phyloP scores from a whole-genome alignment of 2,888 invertebrate species.

The Coelopa pilipes region DNA sequence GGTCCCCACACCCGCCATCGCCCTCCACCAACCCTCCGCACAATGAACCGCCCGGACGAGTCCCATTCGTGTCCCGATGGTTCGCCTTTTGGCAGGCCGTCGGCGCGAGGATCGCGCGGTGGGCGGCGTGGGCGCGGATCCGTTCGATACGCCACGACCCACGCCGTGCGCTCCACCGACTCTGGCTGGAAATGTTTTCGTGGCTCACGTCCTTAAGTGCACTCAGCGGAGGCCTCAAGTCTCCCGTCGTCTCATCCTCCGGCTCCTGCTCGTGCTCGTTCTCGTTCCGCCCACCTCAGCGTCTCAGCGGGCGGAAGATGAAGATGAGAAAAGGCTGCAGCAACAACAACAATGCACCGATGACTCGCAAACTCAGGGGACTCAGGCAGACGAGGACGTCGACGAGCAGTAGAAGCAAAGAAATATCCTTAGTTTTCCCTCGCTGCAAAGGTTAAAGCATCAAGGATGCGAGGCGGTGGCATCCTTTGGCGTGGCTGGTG shows the following conservation, averaged over 20 bases:
- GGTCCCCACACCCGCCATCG: no score
- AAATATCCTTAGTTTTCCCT: not conserved
- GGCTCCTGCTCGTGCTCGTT: no score
- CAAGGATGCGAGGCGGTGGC: slow-evolving; percentile 25
- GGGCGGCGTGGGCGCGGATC: not conserved
- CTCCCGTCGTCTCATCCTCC: not conserved
- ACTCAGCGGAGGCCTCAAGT: slow-evolving; percentile 17
- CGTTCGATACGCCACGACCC: not conserved
- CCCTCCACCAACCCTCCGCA: no score
- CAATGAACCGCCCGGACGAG: no score
- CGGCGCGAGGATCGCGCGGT: no score
- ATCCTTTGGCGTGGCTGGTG: not conserved
- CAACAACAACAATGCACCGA: not conserved
- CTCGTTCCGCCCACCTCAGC: no score
- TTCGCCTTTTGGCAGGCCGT: no score
- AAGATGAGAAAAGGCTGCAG: no score
- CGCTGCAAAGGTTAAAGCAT: slow-evolving; percentile 26
- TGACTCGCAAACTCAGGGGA: no score
- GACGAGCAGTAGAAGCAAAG: not conserved
- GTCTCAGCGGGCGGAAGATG: no score
- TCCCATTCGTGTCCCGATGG: no score
- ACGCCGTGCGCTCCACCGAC: not conserved
- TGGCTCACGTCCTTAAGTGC: slow-evolving; percentile 22
- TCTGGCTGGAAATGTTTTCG: slow-evolving; percentile 21
- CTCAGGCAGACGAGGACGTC: no score